phyloP scores from a whole-genome alignment of 1,140 invertebrate genomes.

The Dendrolimus kikuchii region DNA sequence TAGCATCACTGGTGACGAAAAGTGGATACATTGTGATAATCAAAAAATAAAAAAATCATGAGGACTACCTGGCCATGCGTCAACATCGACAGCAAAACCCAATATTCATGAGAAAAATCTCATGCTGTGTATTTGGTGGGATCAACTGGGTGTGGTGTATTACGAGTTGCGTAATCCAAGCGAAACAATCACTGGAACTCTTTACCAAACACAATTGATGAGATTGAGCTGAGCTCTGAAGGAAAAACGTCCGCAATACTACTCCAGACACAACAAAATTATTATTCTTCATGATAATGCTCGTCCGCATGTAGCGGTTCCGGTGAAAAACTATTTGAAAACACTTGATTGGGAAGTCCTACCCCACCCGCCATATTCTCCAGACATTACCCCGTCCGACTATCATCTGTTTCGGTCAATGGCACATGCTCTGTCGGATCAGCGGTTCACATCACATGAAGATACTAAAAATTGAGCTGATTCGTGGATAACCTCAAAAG shows the following conservation, averaged over 20 bases:
- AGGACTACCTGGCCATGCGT: too few species aligned
- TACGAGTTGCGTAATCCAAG: too few species aligned
- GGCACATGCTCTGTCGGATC: constrained; percentile 1
- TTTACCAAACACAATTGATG: too few species aligned
- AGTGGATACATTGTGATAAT: too few species aligned
- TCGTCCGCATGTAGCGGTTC: background rate
- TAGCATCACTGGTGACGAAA: too few species aligned
- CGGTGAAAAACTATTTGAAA: constrained; percentile 1
- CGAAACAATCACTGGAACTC: constrained; percentile 1
- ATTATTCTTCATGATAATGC: constrained; percentile 5
- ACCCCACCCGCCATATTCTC: constrained; percentile 3
- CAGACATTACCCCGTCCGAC: constrained; percentile 1
- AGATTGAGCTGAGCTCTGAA: constrained; percentile 6
- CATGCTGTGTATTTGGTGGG: too few species aligned
- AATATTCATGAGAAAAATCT: too few species aligned
- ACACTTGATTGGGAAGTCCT: too few species aligned
- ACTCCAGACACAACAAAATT: constrained; percentile 10
- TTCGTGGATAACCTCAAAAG: constrained; percentile 5
- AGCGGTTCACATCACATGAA: constrained; percentile 4
- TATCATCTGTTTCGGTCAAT: constrained; percentile 2
- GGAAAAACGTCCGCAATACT: constrained; percentile 8
- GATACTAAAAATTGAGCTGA: constrained; percentile 5
- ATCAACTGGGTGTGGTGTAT: too few species aligned
- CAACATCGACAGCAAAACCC: too few species aligned
- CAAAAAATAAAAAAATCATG: too few species aligned